Base-by-base conservation (phyloP, 2,888 invertebrate genomes). In the Drosophila borborema region DNA sequence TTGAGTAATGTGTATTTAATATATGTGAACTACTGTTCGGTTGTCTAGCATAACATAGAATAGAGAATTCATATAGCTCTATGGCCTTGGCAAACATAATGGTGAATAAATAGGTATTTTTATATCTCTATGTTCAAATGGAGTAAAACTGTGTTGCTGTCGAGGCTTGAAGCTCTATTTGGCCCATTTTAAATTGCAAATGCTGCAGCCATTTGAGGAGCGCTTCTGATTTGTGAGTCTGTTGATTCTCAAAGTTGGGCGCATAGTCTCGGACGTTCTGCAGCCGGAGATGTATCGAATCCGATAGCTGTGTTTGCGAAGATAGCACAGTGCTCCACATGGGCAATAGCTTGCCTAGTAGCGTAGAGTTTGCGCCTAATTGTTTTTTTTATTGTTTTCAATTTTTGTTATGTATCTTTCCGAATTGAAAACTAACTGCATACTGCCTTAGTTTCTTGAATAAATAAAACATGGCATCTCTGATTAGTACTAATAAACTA, bases 151-250 rank as follows among this genome's bases (percentile, higher is more conserved):
- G 98, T 9, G 97, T 97, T n/a, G 97, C 97, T 60, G 97, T 96
- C 0, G 97, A 97, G 2, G 97, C 97, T 93, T 98, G 98, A 77
- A 98, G 94, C 93, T 99, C 99, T 63, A 99, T 97, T 94, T 99
- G 99, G 7, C 98, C 98, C 96, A 99, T 98, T 94, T 99, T 99
- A 92, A 99, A 98, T 92, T 99, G 98, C 72, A 99, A 94, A 58
- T 98, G 95, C 93, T 98, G 98, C 64, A 99, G 94, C 96, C 99
- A 98, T 81, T 97, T 96, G 2, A 96, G 92, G 28, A 96, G 93
- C 31, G 95, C 94, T 2, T 95, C 94, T 71, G 92, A 92, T 20
- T 91, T 90, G 49, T 91, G 88, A 12, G 88, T 87, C 75, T 94
- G 94, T 64, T 92, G 91, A 64, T 93, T 92, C 60, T 92, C 91